phyloP scores from a whole-genome alignment of 2,113 vertebrate species.

The Chrysochloris asiatica region DNA sequence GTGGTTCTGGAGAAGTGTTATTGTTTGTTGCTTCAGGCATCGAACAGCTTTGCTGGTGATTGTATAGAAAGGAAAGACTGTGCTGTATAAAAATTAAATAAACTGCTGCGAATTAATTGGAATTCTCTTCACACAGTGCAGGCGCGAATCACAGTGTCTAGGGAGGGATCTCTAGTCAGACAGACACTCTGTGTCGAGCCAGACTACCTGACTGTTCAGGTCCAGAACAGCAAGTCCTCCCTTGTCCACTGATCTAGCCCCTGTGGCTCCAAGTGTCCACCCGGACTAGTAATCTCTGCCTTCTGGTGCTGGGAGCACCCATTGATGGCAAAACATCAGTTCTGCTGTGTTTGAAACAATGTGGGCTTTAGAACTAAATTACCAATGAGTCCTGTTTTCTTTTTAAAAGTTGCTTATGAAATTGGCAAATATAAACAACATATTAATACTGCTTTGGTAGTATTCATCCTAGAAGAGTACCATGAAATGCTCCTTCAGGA shows the following conservation, averaged over 20 bases:
- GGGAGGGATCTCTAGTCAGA: not conserved
- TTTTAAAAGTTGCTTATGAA: not conserved
- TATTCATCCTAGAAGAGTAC: not conserved
- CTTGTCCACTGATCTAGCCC: not conserved
- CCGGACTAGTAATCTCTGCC: not conserved
- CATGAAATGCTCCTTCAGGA: not conserved
- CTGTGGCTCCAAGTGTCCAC: not conserved
- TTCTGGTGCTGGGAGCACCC: not conserved
- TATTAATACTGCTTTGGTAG: not conserved
- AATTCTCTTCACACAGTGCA: not conserved
- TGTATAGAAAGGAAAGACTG: constrained; percentile 31
- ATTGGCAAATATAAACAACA: not conserved
- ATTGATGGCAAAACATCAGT: not conserved
- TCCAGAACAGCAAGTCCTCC: not conserved
- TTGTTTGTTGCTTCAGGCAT: constrained; percentile 1
- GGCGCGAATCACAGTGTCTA: not conserved
- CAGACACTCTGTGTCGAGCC: too few relatives aligned
- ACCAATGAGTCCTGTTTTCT: not conserved
- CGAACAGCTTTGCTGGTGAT: not conserved
- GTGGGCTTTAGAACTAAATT: constrained; percentile 24
- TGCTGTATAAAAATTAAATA: constrained; percentile 15
- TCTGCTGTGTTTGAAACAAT: constrained; percentile 18
- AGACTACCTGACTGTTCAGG: not conserved
- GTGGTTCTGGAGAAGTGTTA: not conserved
- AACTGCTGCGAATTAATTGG: constrained; percentile 10